Evolutionary conservation across 2,797 vertebrate species (phyloP), one percentile per base, ranked within the genome.

Genomic region (Poecilia velifera): DNA sequence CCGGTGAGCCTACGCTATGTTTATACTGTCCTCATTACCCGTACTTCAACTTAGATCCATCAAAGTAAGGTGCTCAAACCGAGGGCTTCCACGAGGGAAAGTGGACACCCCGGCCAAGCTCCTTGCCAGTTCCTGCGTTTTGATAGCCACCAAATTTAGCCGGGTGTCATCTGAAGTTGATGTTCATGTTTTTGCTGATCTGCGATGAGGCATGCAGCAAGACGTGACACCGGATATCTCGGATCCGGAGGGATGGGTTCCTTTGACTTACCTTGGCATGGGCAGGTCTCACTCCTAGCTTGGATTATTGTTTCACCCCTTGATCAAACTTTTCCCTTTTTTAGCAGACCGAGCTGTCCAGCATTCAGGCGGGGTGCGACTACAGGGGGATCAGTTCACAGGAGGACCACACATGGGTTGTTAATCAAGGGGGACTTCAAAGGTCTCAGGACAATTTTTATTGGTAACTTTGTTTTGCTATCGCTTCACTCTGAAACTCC

Each of bases 81-180:
- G 83, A 90, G 92, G 91, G 86, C 86, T 93, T 94, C 90, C 91
- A 91, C 88, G 86, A 72, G n/a, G 77, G 94, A 91, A 95, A 96
- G 84, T 36, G 77, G 92, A 95, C 79, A 93, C 86, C 70, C 57
- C 18, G 18, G 53, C 74, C 77, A 59, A 84, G 85, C 86, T 82
- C 71, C 31, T 31, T 31, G 90, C 94, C 91, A 93, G 93, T 91
- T 82, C 82, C 73, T 83, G 82, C 79, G 68, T 90, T 95, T 94
- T 95, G 93, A 95, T 94, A 93, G 89, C 88, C 85, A 90, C 93
- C 91, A 89, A 86, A 94, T 96, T 95, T 96, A 96, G 94, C 92
- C 87, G 28, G 86, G 91, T 92, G 94, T 94, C 94, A 94, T 93
- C 90, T 92, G 85, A 91, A 92, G 92, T 93, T 93, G 94, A 93